These are phyloP conservation scores for Ceyx melanurus DNA, from an alignment of 2,113 vertebrate genomes.

Conservation along the genomic window DNA sequence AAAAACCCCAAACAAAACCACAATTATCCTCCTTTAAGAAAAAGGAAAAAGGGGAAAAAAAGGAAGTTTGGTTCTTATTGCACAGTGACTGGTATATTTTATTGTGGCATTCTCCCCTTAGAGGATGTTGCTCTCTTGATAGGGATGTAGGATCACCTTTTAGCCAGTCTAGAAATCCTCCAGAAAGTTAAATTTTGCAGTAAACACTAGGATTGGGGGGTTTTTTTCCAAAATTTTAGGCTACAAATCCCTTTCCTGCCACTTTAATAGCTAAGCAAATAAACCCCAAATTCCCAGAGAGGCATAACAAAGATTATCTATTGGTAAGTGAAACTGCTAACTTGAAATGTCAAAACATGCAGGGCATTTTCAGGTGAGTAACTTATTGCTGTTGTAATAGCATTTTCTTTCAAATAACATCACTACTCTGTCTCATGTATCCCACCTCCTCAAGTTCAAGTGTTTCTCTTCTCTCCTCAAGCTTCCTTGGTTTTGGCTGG, in stretches of 20 bases:
- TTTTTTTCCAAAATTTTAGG: not conserved
- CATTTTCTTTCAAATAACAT: accelerated
- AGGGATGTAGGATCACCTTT: not conserved
- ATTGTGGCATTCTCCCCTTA: not conserved
- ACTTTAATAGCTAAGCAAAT: not conserved
- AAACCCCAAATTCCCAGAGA: not conserved
- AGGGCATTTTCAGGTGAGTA: not conserved
- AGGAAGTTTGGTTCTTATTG: not conserved
- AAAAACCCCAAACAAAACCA: not conserved
- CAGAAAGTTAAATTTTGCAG: not conserved
- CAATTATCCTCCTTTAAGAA: too few species aligned
- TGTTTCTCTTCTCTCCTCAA: not conserved
- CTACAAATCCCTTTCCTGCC: not conserved
- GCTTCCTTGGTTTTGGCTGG: not conserved
- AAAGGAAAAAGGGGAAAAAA: not conserved
- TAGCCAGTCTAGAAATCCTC: not conserved
- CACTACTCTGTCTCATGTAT: not conserved
- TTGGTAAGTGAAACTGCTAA: not conserved
- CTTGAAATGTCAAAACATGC: not conserved
- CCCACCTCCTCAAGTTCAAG: not conserved
- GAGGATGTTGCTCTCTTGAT: not conserved
- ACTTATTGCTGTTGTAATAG: not conserved
- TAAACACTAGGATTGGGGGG: not conserved
- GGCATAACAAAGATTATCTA: not conserved
- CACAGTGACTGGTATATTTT: not conserved